Conservation (phyloP, 2,113 vertebrate genomes). For the Enhydra lutris region DNA sequence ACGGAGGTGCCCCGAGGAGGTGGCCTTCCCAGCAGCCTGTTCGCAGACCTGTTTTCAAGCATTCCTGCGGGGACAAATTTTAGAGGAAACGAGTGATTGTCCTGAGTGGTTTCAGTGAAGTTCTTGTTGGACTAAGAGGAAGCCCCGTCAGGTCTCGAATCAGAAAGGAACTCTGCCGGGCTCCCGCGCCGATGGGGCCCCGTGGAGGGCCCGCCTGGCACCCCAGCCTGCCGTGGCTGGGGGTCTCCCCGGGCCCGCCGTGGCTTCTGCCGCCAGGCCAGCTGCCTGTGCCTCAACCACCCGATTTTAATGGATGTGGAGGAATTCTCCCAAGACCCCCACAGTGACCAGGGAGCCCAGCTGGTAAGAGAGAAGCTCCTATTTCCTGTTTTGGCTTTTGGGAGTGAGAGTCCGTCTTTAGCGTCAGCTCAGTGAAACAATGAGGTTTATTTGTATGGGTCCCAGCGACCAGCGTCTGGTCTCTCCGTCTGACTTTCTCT, state of each 20-base stretch:
- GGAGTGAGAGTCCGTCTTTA: background rate
- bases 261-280: background rate
- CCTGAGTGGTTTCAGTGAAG: background rate
- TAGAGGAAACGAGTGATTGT: background rate
- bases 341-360: rapidly evolving
- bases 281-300: background rate
- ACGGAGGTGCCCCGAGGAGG: background rate
- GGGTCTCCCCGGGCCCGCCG: background rate
- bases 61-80: background rate
- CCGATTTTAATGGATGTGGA: background rate
- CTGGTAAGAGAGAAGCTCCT: conserved; percentile 3
- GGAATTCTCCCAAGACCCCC: background rate
- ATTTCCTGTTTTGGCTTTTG: background rate
- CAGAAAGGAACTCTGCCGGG: background rate
- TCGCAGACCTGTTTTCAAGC: background rate
- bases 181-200: background rate
- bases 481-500: background rate
- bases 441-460: background rate
- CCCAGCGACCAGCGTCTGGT: background rate
- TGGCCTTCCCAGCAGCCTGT: background rate
- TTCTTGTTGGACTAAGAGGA: background rate
- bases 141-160: rapidly evolving
- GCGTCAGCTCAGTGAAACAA: too few relatives aligned
- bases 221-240: too few relatives aligned
- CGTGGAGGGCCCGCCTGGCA: background rate